Conservation (phyloP, 1,140 invertebrate species). For the Brachionus manjavacas region DNA sequence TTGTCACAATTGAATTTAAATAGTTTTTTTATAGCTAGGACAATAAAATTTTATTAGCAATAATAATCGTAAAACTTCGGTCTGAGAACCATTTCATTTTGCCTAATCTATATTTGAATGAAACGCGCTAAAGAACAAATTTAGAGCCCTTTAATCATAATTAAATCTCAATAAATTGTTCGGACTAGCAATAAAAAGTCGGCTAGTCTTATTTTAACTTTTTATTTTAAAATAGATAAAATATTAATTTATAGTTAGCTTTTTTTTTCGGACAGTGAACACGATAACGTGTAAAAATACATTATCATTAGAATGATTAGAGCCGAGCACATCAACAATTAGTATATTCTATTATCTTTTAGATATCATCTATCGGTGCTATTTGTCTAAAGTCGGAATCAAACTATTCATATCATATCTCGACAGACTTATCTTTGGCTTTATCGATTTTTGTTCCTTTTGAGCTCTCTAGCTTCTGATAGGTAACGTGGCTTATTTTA, state of each 20-base stretch:
- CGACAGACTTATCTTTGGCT: background rate
- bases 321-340: background rate
- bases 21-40: background rate
- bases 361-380: background rate
- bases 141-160: background rate
- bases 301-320: background rate
- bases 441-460: background rate
- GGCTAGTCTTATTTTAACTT: background rate
- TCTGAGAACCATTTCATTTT: background rate
- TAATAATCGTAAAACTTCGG: background rate
- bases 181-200: background rate
- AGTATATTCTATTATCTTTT: background rate
- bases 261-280: background rate
- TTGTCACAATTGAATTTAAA: background rate
- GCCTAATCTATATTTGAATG: background rate
- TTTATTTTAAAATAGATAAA: background rate
- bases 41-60: constrained; percentile 1
- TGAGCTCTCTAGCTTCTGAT: background rate
- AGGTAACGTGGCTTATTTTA: background rate
- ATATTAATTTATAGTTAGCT: background rate
- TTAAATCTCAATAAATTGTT: background rate
- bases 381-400: background rate
- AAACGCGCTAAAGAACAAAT: background rate
- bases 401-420: background rate
- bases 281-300: background rate